Percentiles rank a stretch among this genome's conserved stretches.
Evolutionary conservation across 2,888 invertebrate genomes (phyloP).

Genomic region (Cosmia pyralina): DNA sequence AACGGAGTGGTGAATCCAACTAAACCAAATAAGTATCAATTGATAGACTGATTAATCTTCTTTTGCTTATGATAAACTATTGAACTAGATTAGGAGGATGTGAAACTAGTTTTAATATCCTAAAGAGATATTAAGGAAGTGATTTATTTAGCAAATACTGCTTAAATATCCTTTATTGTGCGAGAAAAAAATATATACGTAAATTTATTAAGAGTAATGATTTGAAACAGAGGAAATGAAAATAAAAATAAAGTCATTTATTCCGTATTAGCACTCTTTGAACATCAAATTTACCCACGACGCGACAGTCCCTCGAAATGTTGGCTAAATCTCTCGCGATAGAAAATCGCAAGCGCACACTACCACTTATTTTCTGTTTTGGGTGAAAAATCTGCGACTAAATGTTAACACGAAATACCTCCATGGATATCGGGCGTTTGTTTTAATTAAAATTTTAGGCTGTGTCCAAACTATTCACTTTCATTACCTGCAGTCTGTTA

Average conservation of each 20-base stretch:
- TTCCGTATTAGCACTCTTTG: no score
- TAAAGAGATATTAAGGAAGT: not conserved
- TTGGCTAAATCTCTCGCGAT: not conserved
- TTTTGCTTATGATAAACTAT: not conserved
- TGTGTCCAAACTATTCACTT: slow-evolving; percentile 57
- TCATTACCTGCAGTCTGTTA: slow-evolving; percentile 43
- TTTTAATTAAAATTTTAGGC: slow-evolving; percentile 63
- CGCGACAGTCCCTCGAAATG: no score
- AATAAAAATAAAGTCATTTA: no score
- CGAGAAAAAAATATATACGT: not conserved
- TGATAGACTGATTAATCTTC: not conserved
- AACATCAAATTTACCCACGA: no score
- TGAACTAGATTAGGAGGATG: not conserved
- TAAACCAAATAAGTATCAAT: not conserved
- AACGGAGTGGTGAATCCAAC: no score
- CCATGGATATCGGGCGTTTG: slow-evolving; percentile 40
- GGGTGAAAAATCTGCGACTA: slow-evolving; percentile 49
- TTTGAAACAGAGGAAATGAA: not conserved
- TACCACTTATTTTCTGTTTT: slow-evolving; percentile 23
- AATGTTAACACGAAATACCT: slow-evolving; percentile 54
- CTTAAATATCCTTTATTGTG: slow-evolving; percentile 1
- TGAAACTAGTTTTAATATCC: slow-evolving; percentile 6
- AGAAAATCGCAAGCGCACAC: slow-evolving; percentile 9
- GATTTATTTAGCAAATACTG: not conserved
- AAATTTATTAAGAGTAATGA: not conserved